Conservation (phyloP, 2,797 vertebrate genomes). For the Smutsia gigantea region DNA sequence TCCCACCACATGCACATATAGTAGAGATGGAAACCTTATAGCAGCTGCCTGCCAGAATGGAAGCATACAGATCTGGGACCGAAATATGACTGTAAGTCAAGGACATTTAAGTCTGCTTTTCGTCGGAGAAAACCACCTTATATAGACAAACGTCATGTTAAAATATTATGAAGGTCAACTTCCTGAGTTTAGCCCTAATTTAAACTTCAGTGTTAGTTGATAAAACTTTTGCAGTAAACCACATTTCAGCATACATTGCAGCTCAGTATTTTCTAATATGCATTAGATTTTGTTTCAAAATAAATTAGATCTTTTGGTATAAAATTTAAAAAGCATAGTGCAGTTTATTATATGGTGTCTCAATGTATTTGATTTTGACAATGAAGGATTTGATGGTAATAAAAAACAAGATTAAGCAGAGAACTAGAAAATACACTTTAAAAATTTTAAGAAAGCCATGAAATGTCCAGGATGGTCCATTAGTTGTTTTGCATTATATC, state of each 20-base stretch:
- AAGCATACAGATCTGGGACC: slow-evolving; percentile 98
- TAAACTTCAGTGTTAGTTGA: slow-evolving; percentile 63
- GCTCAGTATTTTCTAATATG: neutral
- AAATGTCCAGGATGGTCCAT: neutral
- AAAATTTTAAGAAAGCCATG: slow-evolving; percentile 28
- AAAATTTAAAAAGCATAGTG: slow-evolving; percentile 16
- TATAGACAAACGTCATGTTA: slow-evolving; percentile 45
- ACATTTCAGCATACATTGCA: slow-evolving; percentile 52
- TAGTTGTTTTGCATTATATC: slow-evolving; percentile 34
- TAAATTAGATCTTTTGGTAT: slow-evolving; percentile 47
- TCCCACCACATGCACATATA: slow-evolving; percentile 96
- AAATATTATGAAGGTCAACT: slow-evolving; percentile 61
- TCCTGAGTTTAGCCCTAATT: slow-evolving; percentile 66
- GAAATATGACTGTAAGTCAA: slow-evolving; percentile 95
- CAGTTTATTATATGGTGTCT: slow-evolving; percentile 1
- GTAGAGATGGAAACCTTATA: slow-evolving; percentile 95
- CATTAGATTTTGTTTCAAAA: slow-evolving; percentile 56
- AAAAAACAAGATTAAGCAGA: neutral
- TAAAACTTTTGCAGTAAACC: slow-evolving; percentile 61
- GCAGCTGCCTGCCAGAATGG: slow-evolving; percentile 97
- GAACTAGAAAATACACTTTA: slow-evolving; percentile 40
- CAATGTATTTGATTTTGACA: slow-evolving; percentile 57
- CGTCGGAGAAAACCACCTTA: neutral
- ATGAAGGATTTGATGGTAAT: slow-evolving; percentile 1
- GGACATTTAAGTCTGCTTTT: neutral